Evolutionary conservation across 2,113 vertebrate species (phyloP).

Genomic region (Henicopernis longicauda): DNA sequence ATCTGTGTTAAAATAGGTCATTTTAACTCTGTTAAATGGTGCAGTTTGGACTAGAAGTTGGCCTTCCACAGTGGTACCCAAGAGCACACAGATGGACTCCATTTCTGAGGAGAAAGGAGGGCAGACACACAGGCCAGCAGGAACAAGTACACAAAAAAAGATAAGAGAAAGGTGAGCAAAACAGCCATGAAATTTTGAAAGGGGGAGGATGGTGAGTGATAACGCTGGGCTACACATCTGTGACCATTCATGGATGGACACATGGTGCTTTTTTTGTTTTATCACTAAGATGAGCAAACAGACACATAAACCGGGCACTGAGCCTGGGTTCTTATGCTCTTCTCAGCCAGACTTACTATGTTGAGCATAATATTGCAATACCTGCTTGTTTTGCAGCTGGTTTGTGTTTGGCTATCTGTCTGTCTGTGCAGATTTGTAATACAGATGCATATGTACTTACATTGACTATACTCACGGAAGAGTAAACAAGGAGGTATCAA

Average conservation of each 20-base stretch:
- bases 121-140: not conserved
- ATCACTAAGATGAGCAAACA: not conserved
- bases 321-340: not conserved
- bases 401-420: not conserved
- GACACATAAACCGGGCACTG: not conserved
- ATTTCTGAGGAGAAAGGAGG: not conserved
- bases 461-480: not conserved
- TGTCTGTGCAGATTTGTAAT: not conserved
- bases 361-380: not conserved
- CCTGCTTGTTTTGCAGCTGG: not conserved
- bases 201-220: not conserved
- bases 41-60: not conserved
- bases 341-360: not conserved
- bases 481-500: not conserved
- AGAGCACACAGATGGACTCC: not conserved
- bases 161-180: not conserved
- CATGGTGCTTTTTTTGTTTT: not conserved
- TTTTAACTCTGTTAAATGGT: not conserved
- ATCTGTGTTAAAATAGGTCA: not conserved
- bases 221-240: accelerated
- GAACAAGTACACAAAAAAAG: not conserved
- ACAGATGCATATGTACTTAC: not conserved
- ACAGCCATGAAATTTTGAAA: not conserved
- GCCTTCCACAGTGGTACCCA: not conserved
- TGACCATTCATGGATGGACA: not conserved